Conservation (phyloP, 2,888 invertebrate species). For the Heliconius erato region DNA sequence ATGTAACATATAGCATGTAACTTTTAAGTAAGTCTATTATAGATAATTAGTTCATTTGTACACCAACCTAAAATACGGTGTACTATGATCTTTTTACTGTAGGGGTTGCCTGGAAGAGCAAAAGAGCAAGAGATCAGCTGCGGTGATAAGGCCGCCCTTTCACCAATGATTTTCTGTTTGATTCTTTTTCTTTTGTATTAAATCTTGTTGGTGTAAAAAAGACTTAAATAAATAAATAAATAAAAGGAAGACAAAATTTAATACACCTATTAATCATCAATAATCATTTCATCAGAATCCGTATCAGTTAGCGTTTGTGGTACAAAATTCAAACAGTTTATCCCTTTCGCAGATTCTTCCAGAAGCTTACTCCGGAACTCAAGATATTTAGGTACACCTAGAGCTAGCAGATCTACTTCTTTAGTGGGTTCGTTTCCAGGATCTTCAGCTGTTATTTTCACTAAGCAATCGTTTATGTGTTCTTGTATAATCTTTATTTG, state of each 20-base stretch:
- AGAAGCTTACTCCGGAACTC: constrained; percentile 65
- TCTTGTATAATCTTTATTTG: constrained; percentile 63
- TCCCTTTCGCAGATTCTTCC: constrained; percentile 59
- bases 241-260: background rate
- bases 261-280: constrained; percentile 52
- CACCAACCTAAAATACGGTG: no score
- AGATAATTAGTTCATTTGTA: no score
- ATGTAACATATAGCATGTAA: no score
- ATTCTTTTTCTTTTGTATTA: no score
- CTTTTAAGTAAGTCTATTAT: no score
- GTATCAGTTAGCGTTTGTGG: constrained; percentile 5
- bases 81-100: no score
- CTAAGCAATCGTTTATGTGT: constrained; percentile 70
- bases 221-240: background rate
- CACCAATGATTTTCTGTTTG: no score
- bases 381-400: constrained; percentile 59
- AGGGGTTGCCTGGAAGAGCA: no score
- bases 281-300: constrained; percentile 55
- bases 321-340: constrained; percentile 50
- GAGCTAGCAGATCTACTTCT: constrained; percentile 70
- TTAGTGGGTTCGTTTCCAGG: constrained; percentile 58
- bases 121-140: no score
- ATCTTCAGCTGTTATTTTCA: constrained; percentile 58
- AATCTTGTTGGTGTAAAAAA: no score
- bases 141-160: no score